A percentile compares a stretch with the other conserved stretches of the same genome.
Conservation (phyloP, 2,113 vertebrate genomes). For the Ursus arctos region DNA sequence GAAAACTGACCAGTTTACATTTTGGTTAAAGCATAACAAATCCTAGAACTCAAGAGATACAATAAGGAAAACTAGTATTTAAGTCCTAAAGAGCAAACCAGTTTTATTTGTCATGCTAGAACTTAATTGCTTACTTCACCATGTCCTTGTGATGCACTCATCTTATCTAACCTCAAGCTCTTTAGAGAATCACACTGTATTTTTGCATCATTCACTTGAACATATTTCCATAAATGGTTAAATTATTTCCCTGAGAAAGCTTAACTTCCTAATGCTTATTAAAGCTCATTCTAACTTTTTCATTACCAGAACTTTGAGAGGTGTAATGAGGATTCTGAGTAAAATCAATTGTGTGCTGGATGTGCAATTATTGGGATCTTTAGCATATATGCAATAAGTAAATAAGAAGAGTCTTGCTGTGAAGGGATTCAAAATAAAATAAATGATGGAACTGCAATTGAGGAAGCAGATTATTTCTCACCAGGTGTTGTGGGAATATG, state of each 20-base stretch:
- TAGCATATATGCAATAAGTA: constrained; percentile 67
- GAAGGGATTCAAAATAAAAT: constrained; percentile 67
- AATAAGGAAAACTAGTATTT: neutral
- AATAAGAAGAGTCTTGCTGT: constrained; percentile 67
- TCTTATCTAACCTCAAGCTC: neutral
- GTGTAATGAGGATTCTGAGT: constrained; percentile 8
- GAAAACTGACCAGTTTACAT: neutral
- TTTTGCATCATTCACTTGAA: neutral
- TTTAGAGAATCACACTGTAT: neutral
- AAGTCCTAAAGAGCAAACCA: neutral
- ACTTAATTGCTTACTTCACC: neutral
- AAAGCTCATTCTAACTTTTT: constrained; percentile 11
- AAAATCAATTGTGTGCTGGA: constrained; percentile 17
- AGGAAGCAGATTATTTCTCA: constrained; percentile 73
- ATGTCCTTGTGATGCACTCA: neutral
- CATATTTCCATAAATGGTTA: constrained; percentile 38
- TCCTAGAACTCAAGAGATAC: neutral
- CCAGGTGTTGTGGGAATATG: constrained; percentile 71
- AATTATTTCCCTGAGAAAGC: neutral
- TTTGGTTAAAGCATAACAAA: neutral
- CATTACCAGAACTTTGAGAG: constrained; percentile 56
- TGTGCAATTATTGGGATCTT: constrained; percentile 49
- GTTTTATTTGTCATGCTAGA: neutral
- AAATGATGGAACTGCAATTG: constrained; percentile 22
- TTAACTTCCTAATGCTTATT: neutral